Percentiles rank a stretch among this genome's conserved stretches.
phyloP scores from a whole-genome alignment of 2,888 invertebrate species.

The Sinelater perroti region DNA sequence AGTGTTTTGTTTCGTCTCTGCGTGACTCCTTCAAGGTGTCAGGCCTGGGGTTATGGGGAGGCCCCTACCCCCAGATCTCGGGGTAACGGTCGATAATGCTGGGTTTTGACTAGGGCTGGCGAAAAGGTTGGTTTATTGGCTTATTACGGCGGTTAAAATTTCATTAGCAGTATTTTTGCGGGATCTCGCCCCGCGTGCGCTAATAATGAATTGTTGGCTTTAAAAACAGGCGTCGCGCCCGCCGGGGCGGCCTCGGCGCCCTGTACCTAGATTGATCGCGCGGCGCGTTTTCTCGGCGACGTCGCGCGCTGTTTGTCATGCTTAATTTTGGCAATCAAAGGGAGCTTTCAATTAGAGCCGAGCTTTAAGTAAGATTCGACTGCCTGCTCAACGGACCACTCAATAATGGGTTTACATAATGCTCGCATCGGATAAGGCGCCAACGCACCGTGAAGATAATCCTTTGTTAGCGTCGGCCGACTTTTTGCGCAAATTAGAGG shows the following conservation, averaged over 20 bases:
- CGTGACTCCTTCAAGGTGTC: slow-evolving; percentile 55
- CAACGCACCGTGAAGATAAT: slow-evolving; percentile 9
- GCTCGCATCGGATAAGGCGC: slow-evolving; percentile 4
- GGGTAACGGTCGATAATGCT: slow-evolving; percentile 53
- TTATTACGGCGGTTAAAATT: slow-evolving; percentile 50
- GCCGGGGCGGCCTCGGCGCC: background rate
- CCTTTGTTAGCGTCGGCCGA: slow-evolving; percentile 10
- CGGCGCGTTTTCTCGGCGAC: background rate
- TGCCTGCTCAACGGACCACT: slow-evolving; percentile 20
- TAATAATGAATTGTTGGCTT: slow-evolving; percentile 18
- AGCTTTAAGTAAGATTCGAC: slow-evolving; percentile 18
- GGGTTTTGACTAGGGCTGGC: slow-evolving; percentile 53
- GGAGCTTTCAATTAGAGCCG: slow-evolving; percentile 16
- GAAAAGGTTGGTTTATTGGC: slow-evolving; percentile 55
- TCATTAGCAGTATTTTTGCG: slow-evolving; percentile 27
- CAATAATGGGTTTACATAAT: slow-evolving; percentile 19
- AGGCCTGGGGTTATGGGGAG: slow-evolving; percentile 43
- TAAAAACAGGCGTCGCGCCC: slow-evolving; percentile 1
- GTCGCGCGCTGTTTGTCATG: background rate
- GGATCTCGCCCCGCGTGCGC: background rate
- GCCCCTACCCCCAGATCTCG: slow-evolving; percentile 39
- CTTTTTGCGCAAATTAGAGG: slow-evolving; percentile 12
- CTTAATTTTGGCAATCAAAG: slow-evolving; percentile 19
- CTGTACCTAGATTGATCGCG: slow-evolving; percentile 5
- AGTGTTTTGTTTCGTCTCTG: slow-evolving; percentile 55